Evolutionary conservation across 2,797 vertebrate species (phyloP).

Genomic region (Choloepus didactylus): DNA sequence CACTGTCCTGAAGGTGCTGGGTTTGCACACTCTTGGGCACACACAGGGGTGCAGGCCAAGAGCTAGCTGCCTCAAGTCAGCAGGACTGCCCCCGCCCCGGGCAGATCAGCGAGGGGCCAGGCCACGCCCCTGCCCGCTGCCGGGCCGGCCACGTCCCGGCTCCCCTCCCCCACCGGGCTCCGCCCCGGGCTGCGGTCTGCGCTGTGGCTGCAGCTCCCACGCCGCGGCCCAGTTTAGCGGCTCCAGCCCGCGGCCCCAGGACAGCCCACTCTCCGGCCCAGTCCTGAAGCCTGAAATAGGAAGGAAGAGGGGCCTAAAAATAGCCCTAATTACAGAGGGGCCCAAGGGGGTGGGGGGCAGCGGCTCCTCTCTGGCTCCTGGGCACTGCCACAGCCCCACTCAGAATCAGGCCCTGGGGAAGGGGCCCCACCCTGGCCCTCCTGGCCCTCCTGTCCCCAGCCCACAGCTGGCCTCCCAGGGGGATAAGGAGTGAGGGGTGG

Average conservation of each 20-base stretch:
- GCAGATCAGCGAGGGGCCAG: background rate
- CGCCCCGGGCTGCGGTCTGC: conserved; percentile 82
- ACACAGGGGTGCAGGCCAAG: background rate
- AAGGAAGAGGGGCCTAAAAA: conserved; percentile 90
- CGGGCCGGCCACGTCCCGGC: conserved; percentile 56
- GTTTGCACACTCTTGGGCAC: background rate
- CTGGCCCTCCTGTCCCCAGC: conserved; percentile 67
- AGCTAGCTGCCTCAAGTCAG: background rate
- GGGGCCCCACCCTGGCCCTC: conserved; percentile 78
- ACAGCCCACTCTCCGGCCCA: conserved; percentile 85
- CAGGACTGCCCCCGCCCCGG: background rate
- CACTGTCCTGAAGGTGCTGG: background rate
- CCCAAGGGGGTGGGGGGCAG: conserved; percentile 77
- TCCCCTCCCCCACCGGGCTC: conserved; percentile 65
- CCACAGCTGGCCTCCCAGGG: conserved; percentile 63
- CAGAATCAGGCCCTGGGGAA: conserved; percentile 72
- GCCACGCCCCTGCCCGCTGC: conserved; percentile 40
- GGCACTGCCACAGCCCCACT: conserved; percentile 81
- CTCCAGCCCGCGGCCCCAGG: conserved; percentile 83
- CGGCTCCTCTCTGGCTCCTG: conserved; percentile 82
- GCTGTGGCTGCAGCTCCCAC: conserved; percentile 85
- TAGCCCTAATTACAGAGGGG: conserved; percentile 90
- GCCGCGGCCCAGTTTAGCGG: conserved; percentile 84
- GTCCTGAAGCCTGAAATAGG: conserved; percentile 88
- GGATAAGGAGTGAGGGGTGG: conserved; percentile 6